These are phyloP conservation scores for Eretmochelys imbricata DNA, from an alignment of 2,113 vertebrate genomes.

Conservation along the genomic window DNA sequence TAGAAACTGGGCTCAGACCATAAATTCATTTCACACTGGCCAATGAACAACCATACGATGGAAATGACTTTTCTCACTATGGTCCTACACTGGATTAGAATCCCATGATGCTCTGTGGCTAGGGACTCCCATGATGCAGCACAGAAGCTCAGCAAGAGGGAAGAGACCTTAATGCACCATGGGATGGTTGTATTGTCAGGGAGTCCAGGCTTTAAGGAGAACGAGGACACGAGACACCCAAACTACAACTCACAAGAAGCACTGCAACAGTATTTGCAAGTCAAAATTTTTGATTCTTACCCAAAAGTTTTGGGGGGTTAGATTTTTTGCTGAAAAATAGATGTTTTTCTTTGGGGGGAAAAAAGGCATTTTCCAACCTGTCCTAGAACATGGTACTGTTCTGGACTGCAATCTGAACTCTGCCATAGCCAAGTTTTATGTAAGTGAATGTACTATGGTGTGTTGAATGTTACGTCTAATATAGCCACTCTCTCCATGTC, in stretches of 20 bases:
- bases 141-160: neutral
- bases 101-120: neutral
- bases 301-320: neutral
- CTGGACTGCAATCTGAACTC: neutral
- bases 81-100: neutral
- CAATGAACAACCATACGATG: neutral
- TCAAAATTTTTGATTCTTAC: neutral
- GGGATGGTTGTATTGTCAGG: neutral
- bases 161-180: neutral
- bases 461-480: too few relatives aligned
- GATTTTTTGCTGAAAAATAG: neutral
- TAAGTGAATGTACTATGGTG: fast-evolving
- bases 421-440: neutral
- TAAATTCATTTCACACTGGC: neutral
- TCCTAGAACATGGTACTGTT: neutral
- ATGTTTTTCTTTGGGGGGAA: fast-evolving
- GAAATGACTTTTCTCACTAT: neutral
- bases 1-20: neutral
- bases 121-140: neutral
- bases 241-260: neutral
- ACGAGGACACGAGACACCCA: neutral
- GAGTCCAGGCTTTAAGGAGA: neutral
- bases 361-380: neutral
- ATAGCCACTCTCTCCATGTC: neutral
- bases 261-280: neutral